Conservation (phyloP, 2,888 invertebrate species). For the Megamerina dolium region DNA sequence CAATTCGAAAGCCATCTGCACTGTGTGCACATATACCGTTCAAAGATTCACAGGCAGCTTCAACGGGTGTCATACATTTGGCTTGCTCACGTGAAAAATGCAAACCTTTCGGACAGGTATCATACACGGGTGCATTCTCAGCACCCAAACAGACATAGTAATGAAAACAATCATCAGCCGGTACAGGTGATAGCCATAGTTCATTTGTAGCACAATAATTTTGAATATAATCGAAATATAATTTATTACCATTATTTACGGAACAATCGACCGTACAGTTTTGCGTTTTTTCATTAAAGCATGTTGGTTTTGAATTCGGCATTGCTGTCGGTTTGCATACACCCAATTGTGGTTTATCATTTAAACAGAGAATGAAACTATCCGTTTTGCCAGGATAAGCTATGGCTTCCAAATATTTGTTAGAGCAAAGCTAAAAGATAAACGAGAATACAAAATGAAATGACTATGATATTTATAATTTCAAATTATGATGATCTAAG, state of each 20-base stretch:
- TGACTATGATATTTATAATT: no score
- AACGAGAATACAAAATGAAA: no score
- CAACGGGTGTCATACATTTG: slow-evolving; percentile 17
- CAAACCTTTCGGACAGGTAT: slow-evolving; percentile 19
- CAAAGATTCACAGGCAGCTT: slow-evolving; percentile 21
- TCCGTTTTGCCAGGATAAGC: slow-evolving; percentile 19
- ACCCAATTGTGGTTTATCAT: not conserved
- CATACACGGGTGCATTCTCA: slow-evolving; percentile 5
- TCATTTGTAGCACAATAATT: not conserved
- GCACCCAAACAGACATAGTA: slow-evolving; percentile 22
- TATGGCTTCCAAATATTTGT: slow-evolving; percentile 2
- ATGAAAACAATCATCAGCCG: slow-evolving; percentile 14
- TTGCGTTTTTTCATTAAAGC: slow-evolving; percentile 7
- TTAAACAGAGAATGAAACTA: slow-evolving; percentile 24
- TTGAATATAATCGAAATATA: not conserved
- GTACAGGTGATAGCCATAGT: slow-evolving; percentile 7
- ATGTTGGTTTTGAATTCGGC: not conserved
- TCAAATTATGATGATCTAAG: no score
- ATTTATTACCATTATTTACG: not conserved
- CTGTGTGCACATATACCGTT: slow-evolving; percentile 19
- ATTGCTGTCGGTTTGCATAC: no score
- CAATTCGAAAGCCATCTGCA: slow-evolving; percentile 14
- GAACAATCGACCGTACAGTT: not conserved
- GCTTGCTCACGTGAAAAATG: slow-evolving; percentile 23
- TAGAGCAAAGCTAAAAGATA: slow-evolving; percentile 14